phyloP scores from a whole-genome alignment of 2,113 vertebrate genomes.

The Oceanodroma tethys region DNA sequence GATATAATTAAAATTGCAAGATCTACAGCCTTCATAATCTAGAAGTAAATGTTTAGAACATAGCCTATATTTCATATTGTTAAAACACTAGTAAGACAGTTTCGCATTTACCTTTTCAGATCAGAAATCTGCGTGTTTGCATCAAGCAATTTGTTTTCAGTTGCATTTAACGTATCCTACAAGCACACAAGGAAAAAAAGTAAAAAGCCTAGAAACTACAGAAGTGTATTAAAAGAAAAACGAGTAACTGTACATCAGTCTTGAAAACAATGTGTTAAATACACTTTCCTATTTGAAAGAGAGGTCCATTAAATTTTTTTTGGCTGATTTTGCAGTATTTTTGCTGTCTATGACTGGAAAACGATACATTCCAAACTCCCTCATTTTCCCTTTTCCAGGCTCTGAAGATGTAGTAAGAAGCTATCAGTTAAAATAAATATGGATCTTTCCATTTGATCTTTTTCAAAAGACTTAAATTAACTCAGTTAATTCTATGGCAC shows the following conservation, averaged over 20 bases:
- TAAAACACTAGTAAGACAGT: background rate
- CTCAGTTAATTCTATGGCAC: background rate
- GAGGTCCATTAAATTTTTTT: background rate
- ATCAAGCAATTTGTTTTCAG: slow-evolving; percentile 88
- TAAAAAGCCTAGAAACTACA: background rate
- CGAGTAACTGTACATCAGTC: background rate
- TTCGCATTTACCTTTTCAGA: slow-evolving; percentile 86
- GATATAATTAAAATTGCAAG: background rate
- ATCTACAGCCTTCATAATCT: background rate
- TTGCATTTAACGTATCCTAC: slow-evolving; percentile 85
- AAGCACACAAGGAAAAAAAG: background rate
- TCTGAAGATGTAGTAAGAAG: background rate
- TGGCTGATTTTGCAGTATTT: background rate
- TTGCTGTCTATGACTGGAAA: background rate
- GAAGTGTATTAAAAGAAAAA: background rate
- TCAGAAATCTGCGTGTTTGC: slow-evolving; percentile 87
- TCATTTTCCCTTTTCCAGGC: background rate
- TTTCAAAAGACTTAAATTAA: background rate
- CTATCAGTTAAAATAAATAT: background rate
- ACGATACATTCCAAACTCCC: background rate
- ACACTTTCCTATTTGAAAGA: background rate
- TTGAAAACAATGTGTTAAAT: background rate
- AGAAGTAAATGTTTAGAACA: background rate
- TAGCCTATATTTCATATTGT: background rate
- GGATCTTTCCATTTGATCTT: background rate